Evolutionary conservation across 1,140 invertebrate genomes (phyloP), one percentile per base, ranked within the genome.

Genomic region (Macrosteles quadrilineatus): DNA sequence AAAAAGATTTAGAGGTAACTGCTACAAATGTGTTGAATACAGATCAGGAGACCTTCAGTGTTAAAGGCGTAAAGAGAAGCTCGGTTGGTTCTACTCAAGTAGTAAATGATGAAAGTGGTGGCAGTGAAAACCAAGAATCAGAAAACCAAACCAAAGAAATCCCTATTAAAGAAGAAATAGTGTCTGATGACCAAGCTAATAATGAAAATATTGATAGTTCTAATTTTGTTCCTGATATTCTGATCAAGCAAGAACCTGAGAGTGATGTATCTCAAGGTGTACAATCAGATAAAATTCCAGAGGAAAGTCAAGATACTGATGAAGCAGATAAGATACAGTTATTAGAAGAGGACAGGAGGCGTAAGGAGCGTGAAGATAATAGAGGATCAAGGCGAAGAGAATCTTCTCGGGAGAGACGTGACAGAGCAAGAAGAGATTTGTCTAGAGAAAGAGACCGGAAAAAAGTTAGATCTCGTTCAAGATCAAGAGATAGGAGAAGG

Each of bases 141-240:
- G 47, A 50, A 9, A 19, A 17, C 14, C 6, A 4, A 19, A 19
- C n/a, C 4, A 21, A 50, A 4, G n/a, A 50, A n/a, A 21, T 19
- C 4, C 14, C 47, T 4, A 21, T 50, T 19, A 50, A 50, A 50
- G 47, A 50, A 50, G 47, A 50, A 50, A 50, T 50, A 17, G 21
- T 50, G 21, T 50, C 47, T 50, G 47, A 50, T 50, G 47, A 50
- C 47, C 47, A 59, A 2, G 23, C 14, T 21, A 43, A 43, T 25
- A 45, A 64, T 40, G 32, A 64, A 32, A 64, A 64, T 36, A 40
- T 64, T 66, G 63, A 40, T 43, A 45, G 40, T 66, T 66, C 40
- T 30, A 66, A 64, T 64, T 43, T 64, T 43, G 62, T 9, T 36
- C 31, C 36, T 17, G 23, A 64, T 19, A 11, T 43, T 4, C 9